Percentiles rank a stretch among this genome's conserved stretches.
These are phyloP conservation scores for Heliconius nattereri DNA, from an alignment of 1,140 invertebrate species.

Conservation along the genomic window DNA sequence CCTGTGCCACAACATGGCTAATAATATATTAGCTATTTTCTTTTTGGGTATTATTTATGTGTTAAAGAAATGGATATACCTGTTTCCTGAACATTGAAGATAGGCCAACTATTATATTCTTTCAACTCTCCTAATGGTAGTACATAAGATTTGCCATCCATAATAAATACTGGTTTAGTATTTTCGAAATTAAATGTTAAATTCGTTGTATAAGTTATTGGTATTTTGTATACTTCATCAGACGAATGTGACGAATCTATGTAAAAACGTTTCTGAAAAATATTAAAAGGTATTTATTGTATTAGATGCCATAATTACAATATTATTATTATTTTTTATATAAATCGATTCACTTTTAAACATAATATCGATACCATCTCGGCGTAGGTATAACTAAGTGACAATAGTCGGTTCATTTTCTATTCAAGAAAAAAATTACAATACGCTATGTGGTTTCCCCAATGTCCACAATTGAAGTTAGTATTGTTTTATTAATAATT, in stretches of 20 bases:
- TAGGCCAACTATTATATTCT: slow-evolving; percentile 82
- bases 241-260: slow-evolving; percentile 52
- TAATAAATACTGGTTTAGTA: slow-evolving; percentile 80
- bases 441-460: too few relatives aligned
- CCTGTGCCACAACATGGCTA: too few relatives aligned
- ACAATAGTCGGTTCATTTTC: too few relatives aligned
- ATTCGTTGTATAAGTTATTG: slow-evolving; percentile 82
- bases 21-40: too few relatives aligned
- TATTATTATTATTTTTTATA: too few relatives aligned
- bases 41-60: too few relatives aligned
- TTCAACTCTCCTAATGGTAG: slow-evolving; percentile 48
- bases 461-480: too few relatives aligned
- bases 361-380: too few relatives aligned
- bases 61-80: slow-evolving; percentile 63
- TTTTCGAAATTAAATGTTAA: slow-evolving; percentile 78
- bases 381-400: too few relatives aligned
- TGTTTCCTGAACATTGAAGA: slow-evolving; percentile 86
- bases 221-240: slow-evolving; percentile 82
- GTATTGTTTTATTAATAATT: too few relatives aligned
- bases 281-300: slow-evolving; percentile 21
- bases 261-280: slow-evolving; percentile 68
- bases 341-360: too few relatives aligned
- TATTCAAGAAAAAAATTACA: too few relatives aligned
- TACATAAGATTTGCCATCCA: slow-evolving; percentile 68
- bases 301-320: background rate